Base-by-base conservation (phyloP, 2,888 invertebrate species). In the Cheilosia variabilis region DNA sequence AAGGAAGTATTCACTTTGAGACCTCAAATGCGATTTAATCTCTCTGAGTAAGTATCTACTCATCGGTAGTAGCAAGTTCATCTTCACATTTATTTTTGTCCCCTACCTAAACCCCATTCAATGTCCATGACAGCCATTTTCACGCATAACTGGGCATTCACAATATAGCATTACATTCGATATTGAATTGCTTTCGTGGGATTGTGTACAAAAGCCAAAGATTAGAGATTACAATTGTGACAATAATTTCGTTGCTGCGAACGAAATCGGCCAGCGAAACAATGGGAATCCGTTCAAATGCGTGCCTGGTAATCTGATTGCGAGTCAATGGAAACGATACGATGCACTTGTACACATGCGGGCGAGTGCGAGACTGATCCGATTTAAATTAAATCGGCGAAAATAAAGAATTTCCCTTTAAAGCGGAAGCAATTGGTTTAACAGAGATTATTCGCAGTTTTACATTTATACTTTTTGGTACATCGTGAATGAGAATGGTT, bases 291-390 rank as follows among this genome's bases (percentile, higher is more conserved):
- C 76, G 34, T 76, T 68, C 60, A 47, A 77, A 69, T 77, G 69
- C 77, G 27, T n/a, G 22, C 15, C 41, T 37, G 43, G 37, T 78
- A 78, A 78, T 78, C 78, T 63, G 78, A 71, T 71, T 78, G 78
- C 22, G 15, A 50, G 62, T 77, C 77, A 77, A 69, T 77, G 62
- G 19, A 55, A 62, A 71, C 27, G 17, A 31, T 31, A 7, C n/a
- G 57, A 17, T 52, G 27, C 55, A 71, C 53, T 52, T 53, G n/a
- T 34, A 31, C 47, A 47, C 19, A 31, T 34, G n/a, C n/a, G 17
- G 55, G 55, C 27, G 41, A 27, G 19, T 13, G 37, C 15, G 53
- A 31, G 37, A 7, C 41, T 52, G 53, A 24, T 24, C 34, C 24
- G 66, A 62, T 62, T 62, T n/a, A 27, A 62, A 45, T 31, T 17